Base-by-base conservation (phyloP, 2,888 invertebrate species). In the Galerucella calmariensis region DNA sequence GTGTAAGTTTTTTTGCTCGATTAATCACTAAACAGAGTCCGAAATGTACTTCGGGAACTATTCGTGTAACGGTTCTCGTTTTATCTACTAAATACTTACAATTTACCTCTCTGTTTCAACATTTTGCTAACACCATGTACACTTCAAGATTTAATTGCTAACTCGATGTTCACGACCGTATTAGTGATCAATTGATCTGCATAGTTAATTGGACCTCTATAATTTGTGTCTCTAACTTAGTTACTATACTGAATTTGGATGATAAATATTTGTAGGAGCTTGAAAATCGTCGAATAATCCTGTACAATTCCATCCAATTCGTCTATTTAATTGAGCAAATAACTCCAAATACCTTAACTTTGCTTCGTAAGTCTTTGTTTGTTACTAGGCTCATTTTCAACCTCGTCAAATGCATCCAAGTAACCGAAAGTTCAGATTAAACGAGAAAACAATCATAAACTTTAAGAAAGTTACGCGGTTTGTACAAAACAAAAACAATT, bases 121-220 rank as follows among this genome's bases (percentile, higher is more conserved):
- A 24, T 61, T 69, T 69, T 61, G 46, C 69, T 46, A 61, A 56
- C 69, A 61, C 24, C 61, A 24, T 69, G 46, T 61, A 59, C 14
- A 3, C 20, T 69, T 46, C 24, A 56, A 46, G 61, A 69, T 61
- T 69, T 69, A 56, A 69, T 69, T 53, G 67, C 35, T n/a, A 14
- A 35, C 67, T 67, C 41, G 53, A 16, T 66, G 20, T 67, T 67
- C 53, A 67, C 53, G 14, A n/a, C 53, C 67, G 53, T 67, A 35
- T 67, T 41, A 67, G 53, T 67, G 53, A 67, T 67, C 56, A 67
- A 67, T 67, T 67, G 67, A 67, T 67, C 53, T 53, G 53, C 53
- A 67, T 53, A 53, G 53, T 67, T 67, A 56, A 67, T 67, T 67
- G 67, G 35, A 56, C n/a, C 35, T 67, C 16, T 27, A 14, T 67